Base-by-base conservation (phyloP, 2,888 invertebrate species). In the Rapana venosa region DNA sequence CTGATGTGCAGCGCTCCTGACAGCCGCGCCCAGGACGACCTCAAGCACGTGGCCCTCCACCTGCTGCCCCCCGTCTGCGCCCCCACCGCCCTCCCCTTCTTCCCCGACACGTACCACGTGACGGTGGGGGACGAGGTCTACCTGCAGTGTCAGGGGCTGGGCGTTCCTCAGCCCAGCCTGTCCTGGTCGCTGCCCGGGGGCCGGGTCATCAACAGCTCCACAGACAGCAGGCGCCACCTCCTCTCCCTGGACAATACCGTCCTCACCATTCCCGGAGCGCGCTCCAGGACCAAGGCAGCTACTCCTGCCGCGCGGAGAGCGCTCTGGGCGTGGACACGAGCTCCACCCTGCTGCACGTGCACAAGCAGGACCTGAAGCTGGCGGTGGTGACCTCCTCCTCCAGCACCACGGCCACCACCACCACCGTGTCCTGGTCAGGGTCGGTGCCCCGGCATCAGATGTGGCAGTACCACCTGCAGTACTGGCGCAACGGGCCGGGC, bases 131-230 rank as follows among this genome's bases (percentile, higher is more conserved):
- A 96, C 35, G 93, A 94, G 74, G 92, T 96, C 61, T 92, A 92
- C 4, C 93, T 96, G 66, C 95, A 96, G 91, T 97, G 96, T 92
- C 95, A 96, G 70, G 96, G 96, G 4, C 93, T 96, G 30, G 96
- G 96, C 1, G 93, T 96, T n/a, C 96, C 96, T 26, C 87, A 91
- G 6, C 96, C 96, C 17, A 91, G 92, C 79, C 92, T 96, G 20
- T 93, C 94, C 88, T 97, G 96, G 96, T 91, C 95, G n/a, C 92
- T 96, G 15, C 96, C 96, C 20, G 95, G 95, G 90, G 96, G 96
- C 6, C 92, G 93, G 4, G 91, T 96, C n/a, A 95, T 95, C 88
- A 93, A 93, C 66, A 93, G 95, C 35, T 92, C 95, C 32, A 94
- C 95, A 91, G 93, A 5, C 1, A 6, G 15, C n/a, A 22, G 22